phyloP scores from a whole-genome alignment of 2,797 vertebrate genomes.

The Gallinago nigripennis region DNA sequence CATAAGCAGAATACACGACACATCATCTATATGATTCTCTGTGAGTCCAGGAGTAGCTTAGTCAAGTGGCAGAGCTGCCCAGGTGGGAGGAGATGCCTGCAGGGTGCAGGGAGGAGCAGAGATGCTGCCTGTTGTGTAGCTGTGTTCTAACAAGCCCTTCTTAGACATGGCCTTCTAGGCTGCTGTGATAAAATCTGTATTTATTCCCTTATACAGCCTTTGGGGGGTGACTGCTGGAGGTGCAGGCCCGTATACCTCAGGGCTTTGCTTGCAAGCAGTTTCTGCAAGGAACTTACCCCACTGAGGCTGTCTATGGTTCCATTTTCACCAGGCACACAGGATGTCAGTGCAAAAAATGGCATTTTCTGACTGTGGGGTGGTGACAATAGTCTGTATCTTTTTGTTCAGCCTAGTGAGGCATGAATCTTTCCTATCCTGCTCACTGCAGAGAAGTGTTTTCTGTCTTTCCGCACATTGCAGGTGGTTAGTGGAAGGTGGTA shows the following conservation, averaged over 20 bases:
- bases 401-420: not conserved
- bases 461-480: not conserved
- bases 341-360: not conserved
- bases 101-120: not conserved
- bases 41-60: not conserved
- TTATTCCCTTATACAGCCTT: not conserved
- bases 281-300: fast-evolving
- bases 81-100: not conserved
- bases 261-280: not conserved
- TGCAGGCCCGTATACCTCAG: not conserved
- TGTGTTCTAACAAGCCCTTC: not conserved
- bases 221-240: not conserved
- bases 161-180: not conserved
- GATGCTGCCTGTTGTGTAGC: not conserved
- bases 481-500: not conserved
- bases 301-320: not conserved
- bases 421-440: not conserved
- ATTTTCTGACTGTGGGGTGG: not conserved
- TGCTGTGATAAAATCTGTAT: not conserved
- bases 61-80: not conserved
- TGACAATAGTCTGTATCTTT: not conserved
- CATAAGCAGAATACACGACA: not conserved
- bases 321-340: fast-evolving
- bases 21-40: not conserved
- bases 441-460: not conserved